phyloP scores from a whole-genome alignment of 2,797 vertebrate species.

The Peromyscus eremicus region DNA sequence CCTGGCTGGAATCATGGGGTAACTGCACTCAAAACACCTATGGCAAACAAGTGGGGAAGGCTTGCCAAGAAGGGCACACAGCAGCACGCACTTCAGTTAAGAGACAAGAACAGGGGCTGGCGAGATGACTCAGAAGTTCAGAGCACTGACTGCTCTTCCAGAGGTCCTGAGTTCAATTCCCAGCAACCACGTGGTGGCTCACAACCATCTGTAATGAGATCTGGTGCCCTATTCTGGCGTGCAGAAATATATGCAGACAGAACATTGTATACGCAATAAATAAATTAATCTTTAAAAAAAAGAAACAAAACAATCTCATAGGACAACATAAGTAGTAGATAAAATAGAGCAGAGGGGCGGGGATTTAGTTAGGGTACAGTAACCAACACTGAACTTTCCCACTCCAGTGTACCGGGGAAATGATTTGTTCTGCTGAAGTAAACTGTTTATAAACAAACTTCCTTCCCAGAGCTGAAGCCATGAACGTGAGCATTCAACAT shows the following conservation, averaged over 20 bases:
- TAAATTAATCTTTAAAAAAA: too few relatives aligned
- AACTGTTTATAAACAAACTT: constrained; percentile 36
- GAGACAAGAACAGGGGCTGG: not conserved
- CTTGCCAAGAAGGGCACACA: not conserved
- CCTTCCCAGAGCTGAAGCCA: constrained; percentile 2
- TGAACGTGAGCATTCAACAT: not conserved
- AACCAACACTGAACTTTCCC: not conserved
- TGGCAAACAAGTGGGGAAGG: not conserved
- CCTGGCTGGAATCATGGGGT: not conserved
- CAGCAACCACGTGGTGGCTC: too few relatives aligned
- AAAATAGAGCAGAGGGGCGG: not conserved
- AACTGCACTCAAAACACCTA: constrained; percentile 1
- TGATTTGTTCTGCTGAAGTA: not conserved
- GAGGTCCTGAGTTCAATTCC: too few relatives aligned
- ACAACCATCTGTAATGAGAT: too few relatives aligned
- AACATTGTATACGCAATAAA: too few relatives aligned
- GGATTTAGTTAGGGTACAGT: not conserved
- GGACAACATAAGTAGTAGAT: not conserved
- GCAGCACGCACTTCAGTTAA: not conserved
- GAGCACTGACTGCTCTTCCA: too few relatives aligned
- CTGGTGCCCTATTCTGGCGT: too few relatives aligned
- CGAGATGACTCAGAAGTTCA: too few relatives aligned
- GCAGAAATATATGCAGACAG: too few relatives aligned
- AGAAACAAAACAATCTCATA: too few relatives aligned
- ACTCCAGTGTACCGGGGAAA: not conserved